Evolutionary conservation across 1,140 invertebrate genomes (phyloP), one percentile per base, ranked within the genome.

Genomic region (Pseudobourletiella spinata): DNA sequence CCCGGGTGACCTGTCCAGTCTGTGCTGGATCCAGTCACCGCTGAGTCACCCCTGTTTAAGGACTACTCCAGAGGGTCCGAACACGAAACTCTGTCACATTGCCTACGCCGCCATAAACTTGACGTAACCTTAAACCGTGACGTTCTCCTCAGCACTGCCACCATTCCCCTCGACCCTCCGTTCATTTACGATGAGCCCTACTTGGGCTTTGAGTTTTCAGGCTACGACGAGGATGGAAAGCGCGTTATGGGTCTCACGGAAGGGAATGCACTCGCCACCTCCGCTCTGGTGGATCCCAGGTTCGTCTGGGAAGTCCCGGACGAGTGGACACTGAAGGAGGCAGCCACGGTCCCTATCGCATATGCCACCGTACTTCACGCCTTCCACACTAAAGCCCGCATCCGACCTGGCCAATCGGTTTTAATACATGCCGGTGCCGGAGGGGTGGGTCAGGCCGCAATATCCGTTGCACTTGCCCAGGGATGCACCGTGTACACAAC

Each of bases 21-120:
- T 98, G 18, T 83, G 83, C 59, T 98, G 95, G 95, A 88, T 97
- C 66, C 91, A 97, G 78, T 86, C n/a, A n/a, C n/a, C n/a, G n/a
- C n/a, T n/a, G n/a, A n/a, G n/a, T 87, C 6, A 76, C 28, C 26
- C 14, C 32, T 65, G 57, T n/a, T n/a, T n/a, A n/a, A n/a, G n/a
- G n/a, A n/a, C n/a, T n/a, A n/a, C n/a, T n/a, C n/a, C n/a, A n/a
- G n/a, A n/a, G 35, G 11, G 46, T 48, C 15, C 46, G 8, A 15
- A 28, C 74, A 78, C 11, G 76, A 74, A 26, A 82, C 75, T 93
- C 1, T 97, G 92, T 75, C 81, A 79, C 61, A 39, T n/a, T n/a
- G n/a, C n/a, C n/a, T n/a, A n/a, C n/a, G n/a, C n/a, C n/a, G n/a
- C n/a, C n/a, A n/a, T n/a, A n/a, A n/a, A n/a, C n/a, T n/a, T n/a